Evolutionary conservation across 92 coral and sea anemone species (phyloP), one percentile per base, ranked within the genome.

Genomic region (Zoanthus solanderi): DNA sequence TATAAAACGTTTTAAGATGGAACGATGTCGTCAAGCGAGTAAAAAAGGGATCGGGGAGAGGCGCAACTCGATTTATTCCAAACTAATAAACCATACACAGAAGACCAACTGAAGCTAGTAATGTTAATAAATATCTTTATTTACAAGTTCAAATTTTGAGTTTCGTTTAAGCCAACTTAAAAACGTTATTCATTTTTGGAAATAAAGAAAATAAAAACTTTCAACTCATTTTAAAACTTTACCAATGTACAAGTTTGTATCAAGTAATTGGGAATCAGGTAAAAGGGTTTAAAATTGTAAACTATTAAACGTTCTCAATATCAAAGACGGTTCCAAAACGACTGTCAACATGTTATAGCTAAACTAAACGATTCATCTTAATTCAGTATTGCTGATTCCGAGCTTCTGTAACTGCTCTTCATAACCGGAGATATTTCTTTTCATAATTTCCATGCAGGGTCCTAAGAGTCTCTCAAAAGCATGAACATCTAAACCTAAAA

Each of bases 401-500:
- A 97, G 90, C 54, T 92, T 97, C 58, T 95, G 79, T 81, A 97
- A 88, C 85, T 91, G 91, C 31, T 93, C 97, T 88, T 97, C 99
- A 58, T 97, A 97, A 31, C 94, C 94, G 42, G 91, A 91, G 75
- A 97, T 95, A 87, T 81, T 97, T 88, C 99, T 90, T 85, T 97
- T 97, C 99, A 97, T 91, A 45, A 97, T 97, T n/a, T 97, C 99
- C 99, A 97, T 97, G 61, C 99, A 97, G 30, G 99, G 96, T 17
- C 99, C 99, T 66, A 97, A 91, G 45, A 97, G 94, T 76, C 99
- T 89, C 83, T 97, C 99, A 80, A 97, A 97, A 12, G 99, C 99
- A 76, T 97, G 99, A 60, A 97, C 96, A 91, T 97, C 99, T 8
- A 97, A 93, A 78, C 91, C 99, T 96, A 75, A 42, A 81, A 90